Evolutionary conservation across 2,888 invertebrate genomes (phyloP).

Genomic region (Penaeus monodon): DNA sequence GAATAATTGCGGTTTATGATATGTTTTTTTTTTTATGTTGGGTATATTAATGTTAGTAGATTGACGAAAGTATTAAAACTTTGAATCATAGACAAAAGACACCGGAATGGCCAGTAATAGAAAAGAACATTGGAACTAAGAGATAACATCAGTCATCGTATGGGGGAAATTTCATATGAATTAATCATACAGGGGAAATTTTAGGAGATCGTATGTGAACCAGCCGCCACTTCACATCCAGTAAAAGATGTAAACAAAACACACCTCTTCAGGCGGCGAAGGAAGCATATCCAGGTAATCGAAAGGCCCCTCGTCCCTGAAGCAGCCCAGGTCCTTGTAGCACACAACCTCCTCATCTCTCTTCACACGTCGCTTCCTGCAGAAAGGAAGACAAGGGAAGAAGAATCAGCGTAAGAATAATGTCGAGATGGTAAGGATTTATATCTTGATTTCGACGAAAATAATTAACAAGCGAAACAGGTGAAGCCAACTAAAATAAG

Average conservation of each 20-base stretch:
- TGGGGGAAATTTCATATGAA: no score
- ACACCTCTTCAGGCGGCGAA: conserved; percentile 82
- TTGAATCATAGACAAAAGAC: background rate
- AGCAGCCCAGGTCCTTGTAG: conserved; percentile 91
- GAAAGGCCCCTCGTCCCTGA: conserved; percentile 90
- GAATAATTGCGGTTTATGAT: conserved; percentile 65
- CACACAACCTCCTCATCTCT: conserved; percentile 85
- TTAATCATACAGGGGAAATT: no score
- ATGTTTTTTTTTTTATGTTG: background rate
- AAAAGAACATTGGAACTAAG: no score
- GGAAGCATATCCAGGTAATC: conserved; percentile 91
- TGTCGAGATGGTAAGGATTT: no score
- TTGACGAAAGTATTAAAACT: no score
- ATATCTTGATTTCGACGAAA: no score
- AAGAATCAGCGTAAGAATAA: no score
- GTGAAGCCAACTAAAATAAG: no score
- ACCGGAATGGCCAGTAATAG: no score
- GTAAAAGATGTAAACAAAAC: background rate
- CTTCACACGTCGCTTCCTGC: conserved; percentile 73
- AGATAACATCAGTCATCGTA: no score
- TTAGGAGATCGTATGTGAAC: no score
- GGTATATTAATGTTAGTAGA: background rate
- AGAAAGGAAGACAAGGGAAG: conserved; percentile 67
- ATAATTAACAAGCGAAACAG: no score
- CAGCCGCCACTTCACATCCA: background rate